Conservation (phyloP, 35 echinoderm and acorn worm species). For the Lytechinus pictus region DNA sequence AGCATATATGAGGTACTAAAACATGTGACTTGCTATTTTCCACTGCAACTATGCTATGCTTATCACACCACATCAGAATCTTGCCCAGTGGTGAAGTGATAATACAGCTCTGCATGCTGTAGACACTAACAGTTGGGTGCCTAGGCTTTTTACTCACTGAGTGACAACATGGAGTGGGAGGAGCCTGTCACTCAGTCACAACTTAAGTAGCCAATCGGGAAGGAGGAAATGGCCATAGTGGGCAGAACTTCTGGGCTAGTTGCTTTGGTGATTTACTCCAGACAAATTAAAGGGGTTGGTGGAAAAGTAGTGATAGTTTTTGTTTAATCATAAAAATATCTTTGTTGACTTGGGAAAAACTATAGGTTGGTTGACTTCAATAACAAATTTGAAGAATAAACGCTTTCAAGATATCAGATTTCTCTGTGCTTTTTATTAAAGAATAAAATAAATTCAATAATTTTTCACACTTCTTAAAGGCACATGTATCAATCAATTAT, state of each 20-base stretch:
- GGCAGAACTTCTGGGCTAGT: not conserved
- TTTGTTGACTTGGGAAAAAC: no score
- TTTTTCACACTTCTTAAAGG: no score
- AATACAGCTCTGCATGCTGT: not conserved
- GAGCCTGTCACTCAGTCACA: not conserved
- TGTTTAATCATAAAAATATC: no score
- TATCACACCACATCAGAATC: not conserved
- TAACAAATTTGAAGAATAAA: no score
- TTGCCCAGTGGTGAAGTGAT: not conserved
- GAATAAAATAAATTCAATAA: no score
- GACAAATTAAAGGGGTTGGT: not conserved
- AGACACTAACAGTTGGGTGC: not conserved
- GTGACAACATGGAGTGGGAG: not conserved
- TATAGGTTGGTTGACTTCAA: no score
- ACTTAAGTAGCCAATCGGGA: constrained; percentile 22
- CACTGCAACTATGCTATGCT: not conserved
- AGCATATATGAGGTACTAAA: not conserved
- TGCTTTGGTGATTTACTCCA: not conserved
- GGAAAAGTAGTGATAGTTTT: not conserved
- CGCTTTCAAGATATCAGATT: no score
- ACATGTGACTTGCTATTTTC: not conserved
- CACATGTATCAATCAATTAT: no score
- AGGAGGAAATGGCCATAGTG: not conserved
- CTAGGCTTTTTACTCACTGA: not conserved
- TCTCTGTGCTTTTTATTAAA: no score